Base-by-base conservation (phyloP, 2,888 invertebrate genomes). In the Andrena trimmerana region DNA sequence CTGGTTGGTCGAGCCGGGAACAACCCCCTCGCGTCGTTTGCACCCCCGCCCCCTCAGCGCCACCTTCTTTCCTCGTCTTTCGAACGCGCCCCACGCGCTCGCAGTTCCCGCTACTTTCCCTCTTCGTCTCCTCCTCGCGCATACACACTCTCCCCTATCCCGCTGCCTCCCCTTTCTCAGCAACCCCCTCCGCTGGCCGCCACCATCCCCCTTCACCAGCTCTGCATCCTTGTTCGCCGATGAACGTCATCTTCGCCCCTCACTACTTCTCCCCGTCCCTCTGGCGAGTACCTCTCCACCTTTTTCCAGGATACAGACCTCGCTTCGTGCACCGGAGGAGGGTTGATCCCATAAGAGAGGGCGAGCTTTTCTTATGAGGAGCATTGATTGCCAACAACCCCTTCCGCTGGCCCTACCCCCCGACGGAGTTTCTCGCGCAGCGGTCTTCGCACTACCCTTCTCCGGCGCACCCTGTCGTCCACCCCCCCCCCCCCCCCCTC, bases 351-450 rank as follows among this genome's bases (percentile, higher is more conserved):
- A 88, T 89, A 91, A 90, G 90, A 87, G 90, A 90, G 90, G 90
- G 92, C 85, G 90, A 91, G 92, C 91, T 92, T 92, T 92, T 92
- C 93, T 93, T 92, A 90, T 90, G 92, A 92, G 89, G 87, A 93
- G 93, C 94, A 94, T 94, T 94, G 94, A 94, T 94, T 94, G 93
- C 94, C 93, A 93, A 92, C 93, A 92, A 93, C 89, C 92, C 91
- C 89, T 87, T 89, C 87, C 78, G 57, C 78, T 70, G 74, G 48
- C 57, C 74, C 76, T 69, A 62, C 76, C 81, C 80, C 84, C 75
- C 79, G 69, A 74, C 70, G 83, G 85, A 79, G 74, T 85, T 83
- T 82, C 74, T 69, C 72, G 75, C 76, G 36, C 36, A 31, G 52
- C 54, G 31, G 24, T 63, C 72, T 70, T 33, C 71, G 65, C 62